phyloP scores from a whole-genome alignment of 2,797 vertebrate genomes.

The Muscicapa striata region DNA sequence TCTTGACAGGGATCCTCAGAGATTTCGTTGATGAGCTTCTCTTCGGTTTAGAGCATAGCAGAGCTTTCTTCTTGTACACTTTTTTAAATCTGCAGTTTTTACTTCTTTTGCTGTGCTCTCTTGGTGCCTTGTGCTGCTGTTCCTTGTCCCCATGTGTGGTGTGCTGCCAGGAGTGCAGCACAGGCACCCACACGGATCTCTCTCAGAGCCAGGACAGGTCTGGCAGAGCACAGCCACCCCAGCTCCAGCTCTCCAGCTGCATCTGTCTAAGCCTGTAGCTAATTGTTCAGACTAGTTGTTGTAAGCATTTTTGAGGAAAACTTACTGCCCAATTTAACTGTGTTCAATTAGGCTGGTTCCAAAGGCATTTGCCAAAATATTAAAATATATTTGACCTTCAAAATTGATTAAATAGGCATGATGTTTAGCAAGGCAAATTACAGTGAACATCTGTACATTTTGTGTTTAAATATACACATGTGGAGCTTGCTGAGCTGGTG shows the following conservation, averaged over 20 bases:
- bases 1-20: background rate
- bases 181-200: background rate
- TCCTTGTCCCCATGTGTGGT: background rate
- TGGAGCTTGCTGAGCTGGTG: constrained; percentile 36
- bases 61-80: background rate
- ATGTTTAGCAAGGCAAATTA: constrained; percentile 47
- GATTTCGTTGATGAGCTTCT: background rate
- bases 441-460: constrained; percentile 33
- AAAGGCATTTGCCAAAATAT: constrained; percentile 45
- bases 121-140: background rate
- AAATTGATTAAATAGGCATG: constrained; percentile 22
- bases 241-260: background rate
- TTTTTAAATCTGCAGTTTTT: background rate
- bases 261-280: background rate
- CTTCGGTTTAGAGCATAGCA: background rate
- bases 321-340: constrained; percentile 6
- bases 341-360: constrained; percentile 47
- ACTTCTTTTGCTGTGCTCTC: background rate
- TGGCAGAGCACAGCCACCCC: background rate
- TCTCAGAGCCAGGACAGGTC: background rate
- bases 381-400: constrained; percentile 64
- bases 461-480: constrained; percentile 16
- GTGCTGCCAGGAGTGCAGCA: background rate
- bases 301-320: constrained; percentile 46
- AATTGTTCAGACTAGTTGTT: background rate